Evolutionary conservation across 2,888 invertebrate genomes (phyloP).

Genomic region (Elmis aenea): DNA sequence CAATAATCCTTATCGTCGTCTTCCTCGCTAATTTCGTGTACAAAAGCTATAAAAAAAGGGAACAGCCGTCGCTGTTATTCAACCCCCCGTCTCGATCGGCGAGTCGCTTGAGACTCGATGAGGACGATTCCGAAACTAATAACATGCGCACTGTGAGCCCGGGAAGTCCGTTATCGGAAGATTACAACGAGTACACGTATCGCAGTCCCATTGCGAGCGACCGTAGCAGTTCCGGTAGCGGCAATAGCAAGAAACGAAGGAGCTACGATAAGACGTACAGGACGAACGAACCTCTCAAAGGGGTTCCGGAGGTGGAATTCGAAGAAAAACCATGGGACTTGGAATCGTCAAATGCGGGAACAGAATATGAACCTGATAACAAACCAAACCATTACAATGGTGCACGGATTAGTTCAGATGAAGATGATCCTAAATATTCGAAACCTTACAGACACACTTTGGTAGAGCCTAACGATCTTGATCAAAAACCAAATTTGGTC

Average conservation of each 20-base stretch:
- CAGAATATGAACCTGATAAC: slow-evolving; percentile 13
- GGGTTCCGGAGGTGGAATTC: slow-evolving; percentile 70
- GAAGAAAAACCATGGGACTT: slow-evolving; percentile 77
- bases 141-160: slow-evolving; percentile 17
- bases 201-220: slow-evolving; percentile 33
- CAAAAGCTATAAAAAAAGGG: slow-evolving; percentile 44
- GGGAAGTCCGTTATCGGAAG: slow-evolving; percentile 26
- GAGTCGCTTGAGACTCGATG: slow-evolving; percentile 27
- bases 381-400: slow-evolving; percentile 3
- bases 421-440: slow-evolving; percentile 20
- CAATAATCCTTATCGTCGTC: slow-evolving; percentile 63
- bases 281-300: slow-evolving; percentile 74
- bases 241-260: slow-evolving; percentile 56
- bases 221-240: slow-evolving; percentile 25
- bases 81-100: slow-evolving; percentile 28
- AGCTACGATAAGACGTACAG: slow-evolving; percentile 78
- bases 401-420: slow-evolving; percentile 11
- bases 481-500: slow-evolving; percentile 26
- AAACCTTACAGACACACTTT: slow-evolving; percentile 3
- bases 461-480: slow-evolving; percentile 1
- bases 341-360: slow-evolving; percentile 41
- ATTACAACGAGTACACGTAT: slow-evolving; percentile 36
- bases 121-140: slow-evolving; percentile 17
- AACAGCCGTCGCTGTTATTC: slow-evolving; percentile 37
- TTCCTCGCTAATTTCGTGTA: slow-evolving; percentile 57